Evolutionary conservation across 1,140 invertebrate genomes (phyloP), one percentile per base, ranked within the genome.

Genomic region (Cydia pomonella): DNA sequence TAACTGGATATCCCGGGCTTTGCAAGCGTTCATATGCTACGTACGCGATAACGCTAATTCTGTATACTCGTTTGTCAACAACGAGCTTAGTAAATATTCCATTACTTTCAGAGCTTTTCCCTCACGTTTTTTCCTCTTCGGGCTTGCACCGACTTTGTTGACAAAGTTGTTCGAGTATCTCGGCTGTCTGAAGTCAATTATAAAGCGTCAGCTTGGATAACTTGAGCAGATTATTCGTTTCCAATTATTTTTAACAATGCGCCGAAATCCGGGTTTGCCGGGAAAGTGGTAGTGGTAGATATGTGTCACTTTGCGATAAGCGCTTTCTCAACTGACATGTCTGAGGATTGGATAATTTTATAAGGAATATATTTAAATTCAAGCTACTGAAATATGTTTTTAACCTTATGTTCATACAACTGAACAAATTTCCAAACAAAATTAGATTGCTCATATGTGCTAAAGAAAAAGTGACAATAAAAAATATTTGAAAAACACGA

Each of bases 91-190:
- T 44, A 13, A 44, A 44, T 44, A 13, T 44, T 44, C 1, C 41
- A 13, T 44, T 41, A 41, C 38, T 41, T 41, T 41, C 12, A 41
- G 16, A 50, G 12, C 47, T 50, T 50, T 41, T 41, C 44, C 72
- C 29, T 25, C 38, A 9, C 47, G 62, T 71, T 41, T 44, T 41
- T 69, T 21, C 25, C 41, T 69, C 66, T n/a, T 69, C 62, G 72
- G 63, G 72, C 75, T 74, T 66, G 53, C 44, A 23, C 33, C 18
- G 18, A 71, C 47, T 38, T 47, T 18, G 50, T 66, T 44, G 76
- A 71, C 27, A 59, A 77, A 73, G 41, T 73, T 62, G 64, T 18
- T 41, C 27, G 27, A 73, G 29, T 50, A 23, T 53, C 25, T 41
- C 33, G 27, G 4, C 13, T 25, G 21, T 50, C 5, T 64, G 63